phyloP scores from a whole-genome alignment of 2,113 vertebrate species.

The Astur gentilis region DNA sequence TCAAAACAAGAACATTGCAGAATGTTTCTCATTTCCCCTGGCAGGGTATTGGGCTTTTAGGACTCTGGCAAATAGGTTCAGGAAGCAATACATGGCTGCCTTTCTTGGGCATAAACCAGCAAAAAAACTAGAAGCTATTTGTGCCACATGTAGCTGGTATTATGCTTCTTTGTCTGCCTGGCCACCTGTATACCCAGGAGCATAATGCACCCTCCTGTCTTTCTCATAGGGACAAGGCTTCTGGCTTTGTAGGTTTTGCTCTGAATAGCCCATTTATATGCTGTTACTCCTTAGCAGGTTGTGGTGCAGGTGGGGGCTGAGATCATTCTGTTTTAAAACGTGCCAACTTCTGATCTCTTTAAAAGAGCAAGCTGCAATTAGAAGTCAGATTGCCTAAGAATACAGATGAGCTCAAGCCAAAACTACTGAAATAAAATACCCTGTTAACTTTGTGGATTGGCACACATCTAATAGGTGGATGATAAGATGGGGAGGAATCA shows the following conservation, averaged over 20 bases:
- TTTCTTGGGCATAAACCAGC: neutral
- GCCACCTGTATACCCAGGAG: constrained; percentile 51
- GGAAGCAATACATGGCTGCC: neutral
- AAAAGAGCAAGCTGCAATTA: constrained; percentile 8
- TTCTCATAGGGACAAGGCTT: neutral
- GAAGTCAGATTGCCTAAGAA: neutral
- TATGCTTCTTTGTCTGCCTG: neutral
- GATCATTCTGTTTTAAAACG: constrained; percentile 23
- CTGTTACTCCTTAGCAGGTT: neutral
- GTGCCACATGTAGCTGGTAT: neutral
- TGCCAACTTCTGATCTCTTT: neutral
- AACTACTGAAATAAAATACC: neutral
- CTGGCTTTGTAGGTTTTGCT: neutral
- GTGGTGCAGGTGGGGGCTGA: neutral
- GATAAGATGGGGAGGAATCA: neutral
- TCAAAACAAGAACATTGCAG: neutral
- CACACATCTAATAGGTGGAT: neutral
- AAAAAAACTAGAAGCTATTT: neutral
- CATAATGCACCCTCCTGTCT: constrained; percentile 5
- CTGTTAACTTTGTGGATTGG: neutral
- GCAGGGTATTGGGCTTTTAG: neutral
- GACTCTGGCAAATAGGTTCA: neutral
- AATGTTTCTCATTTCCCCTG: neutral
- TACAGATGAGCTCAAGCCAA: neutral
- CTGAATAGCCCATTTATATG: neutral